Conservation (phyloP, 1,140 invertebrate genomes). For the Saccostrea echinata region DNA sequence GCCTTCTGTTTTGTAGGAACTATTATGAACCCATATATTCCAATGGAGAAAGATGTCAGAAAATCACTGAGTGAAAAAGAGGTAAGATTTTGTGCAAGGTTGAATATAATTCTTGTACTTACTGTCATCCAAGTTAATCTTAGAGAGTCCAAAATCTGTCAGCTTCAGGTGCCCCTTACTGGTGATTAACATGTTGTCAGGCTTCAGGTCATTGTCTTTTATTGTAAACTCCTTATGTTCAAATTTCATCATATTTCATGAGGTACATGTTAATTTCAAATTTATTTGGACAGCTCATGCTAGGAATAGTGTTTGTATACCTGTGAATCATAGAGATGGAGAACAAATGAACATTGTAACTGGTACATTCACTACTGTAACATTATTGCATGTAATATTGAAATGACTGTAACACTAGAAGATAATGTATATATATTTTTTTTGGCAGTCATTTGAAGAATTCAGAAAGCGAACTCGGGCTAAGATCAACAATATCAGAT, state of each 20-base stretch:
- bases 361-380: no score
- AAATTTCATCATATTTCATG: no score
- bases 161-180: slow-evolving; percentile 79
- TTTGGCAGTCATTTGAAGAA: background rate
- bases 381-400: no score
- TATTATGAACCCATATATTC: slow-evolving; percentile 11
- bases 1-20: background rate
- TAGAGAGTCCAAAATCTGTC: slow-evolving; percentile 80
- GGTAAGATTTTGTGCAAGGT: background rate
- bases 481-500: background rate
- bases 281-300: no score
- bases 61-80: background rate
- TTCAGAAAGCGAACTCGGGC: background rate
- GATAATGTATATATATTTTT: background rate
- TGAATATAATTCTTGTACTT: slow-evolving; percentile 55
- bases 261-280: no score
- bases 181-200: slow-evolving; percentile 80
- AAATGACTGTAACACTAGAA: no score
- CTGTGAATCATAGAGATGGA: no score
- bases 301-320: no score
- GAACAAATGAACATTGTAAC: no score
- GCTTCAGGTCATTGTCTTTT: slow-evolving; percentile 47
- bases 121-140: slow-evolving; percentile 73
- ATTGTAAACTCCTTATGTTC: no score
- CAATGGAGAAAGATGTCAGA: background rate